These are phyloP conservation scores for Danaus melanippus DNA, from an alignment of 1,140 invertebrate genomes.

Conservation along the genomic window DNA sequence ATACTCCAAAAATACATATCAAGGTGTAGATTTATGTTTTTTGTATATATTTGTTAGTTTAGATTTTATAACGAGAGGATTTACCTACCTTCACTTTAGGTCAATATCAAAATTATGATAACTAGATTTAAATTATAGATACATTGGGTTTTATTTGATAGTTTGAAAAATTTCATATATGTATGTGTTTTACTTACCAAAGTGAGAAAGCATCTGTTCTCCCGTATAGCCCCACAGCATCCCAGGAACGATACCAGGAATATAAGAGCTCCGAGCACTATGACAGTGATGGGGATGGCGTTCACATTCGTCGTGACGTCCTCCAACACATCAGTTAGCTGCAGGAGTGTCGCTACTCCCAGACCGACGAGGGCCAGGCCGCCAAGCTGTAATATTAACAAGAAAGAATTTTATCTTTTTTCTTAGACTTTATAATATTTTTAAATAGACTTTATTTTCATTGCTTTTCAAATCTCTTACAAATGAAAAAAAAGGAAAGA, in stretches of 20 bases:
- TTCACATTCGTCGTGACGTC: slow-evolving; percentile 57
- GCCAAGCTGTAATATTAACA: slow-evolving; percentile 7
- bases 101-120: too few relatives aligned
- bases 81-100: too few relatives aligned
- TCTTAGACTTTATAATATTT: not conserved
- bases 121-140: too few relatives aligned
- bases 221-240: slow-evolving; percentile 86
- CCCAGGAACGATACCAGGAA: slow-evolving; percentile 88
- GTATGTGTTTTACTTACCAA: slow-evolving; percentile 75
- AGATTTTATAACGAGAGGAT: too few relatives aligned
- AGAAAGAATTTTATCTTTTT: not conserved
- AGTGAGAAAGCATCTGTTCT: slow-evolving; percentile 84
- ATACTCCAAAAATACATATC: too few relatives aligned
- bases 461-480: slow-evolving; percentile 2
- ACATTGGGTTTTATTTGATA: too few relatives aligned
- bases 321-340: slow-evolving; percentile 6
- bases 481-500: not conserved
- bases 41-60: too few relatives aligned
- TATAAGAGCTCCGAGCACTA: slow-evolving; percentile 81
- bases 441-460: slow-evolving; percentile 10
- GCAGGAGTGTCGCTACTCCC: slow-evolving; percentile 6
- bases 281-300: slow-evolving; percentile 77
- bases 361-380: slow-evolving; percentile 7
- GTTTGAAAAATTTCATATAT: too few relatives aligned
- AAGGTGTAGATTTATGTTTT: too few relatives aligned